Evolutionary conservation across 2,888 invertebrate genomes (phyloP).

Genomic region (Chrysina gloriosa): DNA sequence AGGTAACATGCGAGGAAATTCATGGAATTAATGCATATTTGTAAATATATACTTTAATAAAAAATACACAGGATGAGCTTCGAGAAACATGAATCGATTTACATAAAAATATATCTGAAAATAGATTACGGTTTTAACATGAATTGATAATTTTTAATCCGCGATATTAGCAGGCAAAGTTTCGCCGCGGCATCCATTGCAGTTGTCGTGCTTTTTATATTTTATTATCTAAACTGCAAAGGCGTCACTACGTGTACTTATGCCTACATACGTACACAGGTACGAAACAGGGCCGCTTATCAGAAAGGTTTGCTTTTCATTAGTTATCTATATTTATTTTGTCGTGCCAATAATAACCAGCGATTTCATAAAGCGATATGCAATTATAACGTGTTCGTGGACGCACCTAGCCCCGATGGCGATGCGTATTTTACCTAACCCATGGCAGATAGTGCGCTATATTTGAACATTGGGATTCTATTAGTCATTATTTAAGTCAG

Average conservation of each 20-base stretch:
- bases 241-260: slow-evolving; percentile 7
- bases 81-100: not conserved
- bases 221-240: slow-evolving; percentile 10
- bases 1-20: too few relatives aligned
- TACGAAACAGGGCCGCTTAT: slow-evolving; percentile 15
- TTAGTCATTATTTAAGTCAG: too few relatives aligned
- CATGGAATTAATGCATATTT: too few relatives aligned
- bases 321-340: slow-evolving; percentile 33
- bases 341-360: slow-evolving; percentile 28
- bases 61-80: not conserved
- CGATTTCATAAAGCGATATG: slow-evolving; percentile 32
- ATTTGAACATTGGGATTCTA: not conserved
- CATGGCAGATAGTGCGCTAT: not conserved
- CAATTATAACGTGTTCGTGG: slow-evolving; percentile 23
- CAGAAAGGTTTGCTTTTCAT: slow-evolving; percentile 30
- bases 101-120: not conserved
- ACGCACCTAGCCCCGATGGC: slow-evolving; percentile 28
- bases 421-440: slow-evolving; percentile 18
- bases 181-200: not conserved
- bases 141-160: not conserved
- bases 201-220: not conserved
- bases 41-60: too few relatives aligned
- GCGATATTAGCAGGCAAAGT: not conserved
- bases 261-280: not conserved
- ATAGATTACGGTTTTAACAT: not conserved